These are phyloP conservation scores for Saturnia japonica DNA, from an alignment of 2,888 invertebrate species.

Conservation along the genomic window DNA sequence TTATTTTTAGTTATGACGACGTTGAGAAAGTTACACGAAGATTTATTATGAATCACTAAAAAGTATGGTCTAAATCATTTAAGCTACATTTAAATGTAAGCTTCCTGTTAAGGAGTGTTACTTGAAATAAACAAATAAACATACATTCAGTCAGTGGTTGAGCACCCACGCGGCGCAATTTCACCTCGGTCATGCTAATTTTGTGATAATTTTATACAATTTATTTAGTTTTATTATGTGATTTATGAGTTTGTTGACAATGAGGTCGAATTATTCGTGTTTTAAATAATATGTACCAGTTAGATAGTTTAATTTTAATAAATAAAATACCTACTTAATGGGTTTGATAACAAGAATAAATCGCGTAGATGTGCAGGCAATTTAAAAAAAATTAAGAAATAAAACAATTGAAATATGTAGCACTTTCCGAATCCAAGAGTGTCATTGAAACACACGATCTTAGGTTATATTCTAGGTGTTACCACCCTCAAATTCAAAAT, in stretches of 20 bases:
- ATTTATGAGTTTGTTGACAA: neutral
- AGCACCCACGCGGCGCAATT: neutral
- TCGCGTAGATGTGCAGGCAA: no score
- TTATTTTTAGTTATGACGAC: neutral
- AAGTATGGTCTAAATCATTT: neutral
- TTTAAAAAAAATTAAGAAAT: no score
- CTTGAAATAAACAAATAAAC: constrained; percentile 1
- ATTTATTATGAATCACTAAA: neutral
- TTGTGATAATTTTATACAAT: constrained; percentile 2
- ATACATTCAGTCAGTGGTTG: neutral
- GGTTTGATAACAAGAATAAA: neutral
- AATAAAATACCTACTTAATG: neutral
- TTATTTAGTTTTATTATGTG: constrained; percentile 8
- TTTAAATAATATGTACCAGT: neutral
- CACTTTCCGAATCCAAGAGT: no score
- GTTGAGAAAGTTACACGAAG: neutral
- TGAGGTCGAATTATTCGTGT: neutral
- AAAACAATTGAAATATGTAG: no score
- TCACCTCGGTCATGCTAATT: constrained; percentile 8
- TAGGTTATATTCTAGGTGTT: no score
- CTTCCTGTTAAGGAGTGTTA: constrained; percentile 9
- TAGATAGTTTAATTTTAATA: neutral
- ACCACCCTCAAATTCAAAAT: no score
- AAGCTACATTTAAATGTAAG: neutral
- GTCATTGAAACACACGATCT: no score